A percentile compares a stretch with the other conserved stretches of the same genome.
These are phyloP conservation scores for Oceanodroma tethys DNA, from an alignment of 2,113 vertebrate species.

Conservation along the genomic window DNA sequence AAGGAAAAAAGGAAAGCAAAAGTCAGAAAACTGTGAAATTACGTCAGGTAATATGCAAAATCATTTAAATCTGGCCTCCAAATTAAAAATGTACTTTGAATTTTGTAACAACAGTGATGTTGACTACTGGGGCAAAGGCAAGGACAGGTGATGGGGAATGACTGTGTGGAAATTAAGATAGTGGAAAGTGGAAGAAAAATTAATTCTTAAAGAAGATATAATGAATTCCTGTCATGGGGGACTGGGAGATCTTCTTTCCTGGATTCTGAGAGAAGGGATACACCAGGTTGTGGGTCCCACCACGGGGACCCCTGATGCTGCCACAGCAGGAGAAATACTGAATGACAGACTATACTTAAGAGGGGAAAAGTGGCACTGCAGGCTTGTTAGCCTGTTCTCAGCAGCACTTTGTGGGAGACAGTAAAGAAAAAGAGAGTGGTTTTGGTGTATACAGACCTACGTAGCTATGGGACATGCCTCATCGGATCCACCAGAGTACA, in stretches of 20 bases:
- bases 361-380: neutral
- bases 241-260: neutral
- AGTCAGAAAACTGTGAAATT: neutral
- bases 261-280: neutral
- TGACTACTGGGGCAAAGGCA: neutral
- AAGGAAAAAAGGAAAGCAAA: neutral
- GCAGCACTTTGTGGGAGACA: neutral
- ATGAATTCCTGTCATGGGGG: neutral
- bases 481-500: fast-evolving
- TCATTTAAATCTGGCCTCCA: neutral
- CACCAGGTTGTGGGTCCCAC: fast-evolving
- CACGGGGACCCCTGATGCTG: neutral
- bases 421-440: neutral
- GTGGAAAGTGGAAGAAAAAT: neutral
- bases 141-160: neutral
- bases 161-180: neutral
- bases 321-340: neutral
- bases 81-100: neutral
- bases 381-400: neutral
- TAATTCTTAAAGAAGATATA: neutral
- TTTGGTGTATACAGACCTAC: fast-evolving
- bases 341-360: neutral
- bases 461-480: neutral
- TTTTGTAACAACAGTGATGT: neutral
- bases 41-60: neutral